phyloP scores from a whole-genome alignment of 1,140 invertebrate genomes.

The Drosophila sucinea region DNA sequence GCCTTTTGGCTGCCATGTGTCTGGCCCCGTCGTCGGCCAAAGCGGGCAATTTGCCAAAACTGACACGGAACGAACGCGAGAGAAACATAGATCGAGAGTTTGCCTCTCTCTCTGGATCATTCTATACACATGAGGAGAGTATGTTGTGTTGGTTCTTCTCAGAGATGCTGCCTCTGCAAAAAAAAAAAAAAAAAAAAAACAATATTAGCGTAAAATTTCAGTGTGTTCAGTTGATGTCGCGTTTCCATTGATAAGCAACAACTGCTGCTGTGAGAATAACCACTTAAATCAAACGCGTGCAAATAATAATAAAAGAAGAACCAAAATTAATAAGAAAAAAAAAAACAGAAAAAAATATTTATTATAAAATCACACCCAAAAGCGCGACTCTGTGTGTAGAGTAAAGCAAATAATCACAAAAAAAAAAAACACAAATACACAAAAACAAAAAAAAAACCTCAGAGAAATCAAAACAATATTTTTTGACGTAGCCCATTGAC shows the following conservation, averaged over 20 bases:
- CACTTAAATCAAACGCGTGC: slow-evolving; percentile 29
- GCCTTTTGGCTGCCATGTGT: slow-evolving; percentile 54
- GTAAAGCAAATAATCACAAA: not conserved
- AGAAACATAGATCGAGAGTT: not conserved
- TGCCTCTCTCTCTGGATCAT: slow-evolving; percentile 15
- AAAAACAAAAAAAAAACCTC: not conserved
- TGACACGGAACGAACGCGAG: not conserved
- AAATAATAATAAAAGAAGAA: slow-evolving; percentile 32
- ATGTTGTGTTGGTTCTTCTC: slow-evolving; percentile 10
- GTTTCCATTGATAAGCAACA: slow-evolving; percentile 65
- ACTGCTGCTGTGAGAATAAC: slow-evolving; percentile 34
- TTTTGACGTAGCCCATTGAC: slow-evolving; percentile 38
- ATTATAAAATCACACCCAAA: slow-evolving; percentile 17
- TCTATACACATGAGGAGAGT: not conserved
- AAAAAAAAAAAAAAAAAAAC: not conserved
- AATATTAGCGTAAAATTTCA: slow-evolving; percentile 7
- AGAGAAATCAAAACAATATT: slow-evolving; percentile 54
- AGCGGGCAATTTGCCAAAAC: slow-evolving; percentile 53
- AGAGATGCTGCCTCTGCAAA: slow-evolving; percentile 44
- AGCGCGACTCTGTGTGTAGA: slow-evolving; percentile 10
- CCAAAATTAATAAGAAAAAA: slow-evolving; percentile 33
- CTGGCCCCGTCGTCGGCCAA: slow-evolving; percentile 46
- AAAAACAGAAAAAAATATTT: slow-evolving; percentile 20
- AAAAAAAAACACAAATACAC: not conserved
- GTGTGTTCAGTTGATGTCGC: slow-evolving; percentile 61